phyloP scores from a whole-genome alignment of 2,797 vertebrate species.

The Clarias pachynema region DNA sequence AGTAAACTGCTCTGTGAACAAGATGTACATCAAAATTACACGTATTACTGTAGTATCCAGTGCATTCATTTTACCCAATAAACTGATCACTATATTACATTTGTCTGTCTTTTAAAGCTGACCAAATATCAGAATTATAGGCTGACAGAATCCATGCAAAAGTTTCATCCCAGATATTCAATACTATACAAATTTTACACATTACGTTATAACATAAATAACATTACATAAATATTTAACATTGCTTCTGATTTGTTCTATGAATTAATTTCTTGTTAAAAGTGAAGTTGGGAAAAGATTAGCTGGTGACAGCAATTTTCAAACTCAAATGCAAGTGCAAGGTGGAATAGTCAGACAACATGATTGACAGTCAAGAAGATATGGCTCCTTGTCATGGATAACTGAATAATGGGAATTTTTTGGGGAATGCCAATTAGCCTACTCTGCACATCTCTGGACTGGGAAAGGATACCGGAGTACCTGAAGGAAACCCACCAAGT shows the following conservation, averaged over 20 bases:
- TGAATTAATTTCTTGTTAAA: neutral
- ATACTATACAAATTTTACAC: neutral
- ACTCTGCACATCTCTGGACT: too few species aligned
- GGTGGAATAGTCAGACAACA: neutral
- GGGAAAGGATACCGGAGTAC: too few species aligned
- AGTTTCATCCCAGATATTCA: neutral
- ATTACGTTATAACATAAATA: neutral
- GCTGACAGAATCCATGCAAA: neutral
- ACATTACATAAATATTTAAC: neutral
- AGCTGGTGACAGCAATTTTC: neutral
- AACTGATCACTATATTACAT: neutral
- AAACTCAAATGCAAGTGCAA: neutral
- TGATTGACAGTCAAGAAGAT: neutral
- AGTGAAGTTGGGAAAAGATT: neutral
- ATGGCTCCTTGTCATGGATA: neutral
- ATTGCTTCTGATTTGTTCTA: neutral
- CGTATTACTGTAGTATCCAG: too few species aligned
- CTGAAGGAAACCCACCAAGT: too few species aligned
- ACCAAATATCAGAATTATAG: neutral
- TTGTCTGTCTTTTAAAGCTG: neutral
- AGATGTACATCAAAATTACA: neutral
- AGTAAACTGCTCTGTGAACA: neutral
- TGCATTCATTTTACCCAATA: neutral
- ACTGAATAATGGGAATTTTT: neutral
- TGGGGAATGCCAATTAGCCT: too few species aligned